Evolutionary conservation across 92 coral and sea anemone species (phyloP), one percentile per base, ranked within the genome.

Genomic region (Siderastrea siderea): DNA sequence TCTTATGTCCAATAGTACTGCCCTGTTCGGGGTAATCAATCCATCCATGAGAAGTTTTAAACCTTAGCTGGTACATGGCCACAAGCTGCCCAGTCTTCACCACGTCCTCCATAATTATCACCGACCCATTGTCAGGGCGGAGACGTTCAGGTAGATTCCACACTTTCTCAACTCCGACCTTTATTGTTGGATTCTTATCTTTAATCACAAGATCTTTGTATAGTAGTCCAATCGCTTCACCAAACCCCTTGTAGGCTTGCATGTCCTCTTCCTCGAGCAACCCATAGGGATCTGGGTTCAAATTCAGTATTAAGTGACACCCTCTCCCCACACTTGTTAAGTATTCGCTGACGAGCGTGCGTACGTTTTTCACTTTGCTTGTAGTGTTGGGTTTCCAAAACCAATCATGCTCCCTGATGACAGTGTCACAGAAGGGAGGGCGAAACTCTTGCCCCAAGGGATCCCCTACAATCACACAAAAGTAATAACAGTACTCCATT

Each of bases 261-360:
- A 91, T 47, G 61, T 94, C 96, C 54, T 73, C 44, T 1, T 71
- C 78, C 55, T 94, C 95, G 57, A 94, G 90, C 84, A 94, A 47
- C 7, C 96, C 96, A 49, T 90, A 74, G 61, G 86, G 82, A 79
- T 94, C 93, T 47, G 96, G 96, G 80, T 12, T 78, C 78, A 94
- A 83, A 68, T 94, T 86, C 58, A 94, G 91, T 26, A 91, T 89
- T 70, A 94, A 58, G 47, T 87, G 92, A 70, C 96, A 94, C 6
- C 96, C 96, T 73, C 95, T 82, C n/a, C 96, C 96, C 13, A 94
- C 96, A 50, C 96, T 94, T 9, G 96, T 94, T 5, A 94, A 78
- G 68, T 94, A 94, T 59, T 91, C 93, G 59, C 86, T 85, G 19
- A 94, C 73, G 58, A 91, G 84, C 7, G 75, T 90, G 77, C 73